Percentiles rank a stretch among this genome's conserved stretches.
Evolutionary conservation across 2,888 invertebrate species (phyloP).

Genomic region (Rhingia rostrata): DNA sequence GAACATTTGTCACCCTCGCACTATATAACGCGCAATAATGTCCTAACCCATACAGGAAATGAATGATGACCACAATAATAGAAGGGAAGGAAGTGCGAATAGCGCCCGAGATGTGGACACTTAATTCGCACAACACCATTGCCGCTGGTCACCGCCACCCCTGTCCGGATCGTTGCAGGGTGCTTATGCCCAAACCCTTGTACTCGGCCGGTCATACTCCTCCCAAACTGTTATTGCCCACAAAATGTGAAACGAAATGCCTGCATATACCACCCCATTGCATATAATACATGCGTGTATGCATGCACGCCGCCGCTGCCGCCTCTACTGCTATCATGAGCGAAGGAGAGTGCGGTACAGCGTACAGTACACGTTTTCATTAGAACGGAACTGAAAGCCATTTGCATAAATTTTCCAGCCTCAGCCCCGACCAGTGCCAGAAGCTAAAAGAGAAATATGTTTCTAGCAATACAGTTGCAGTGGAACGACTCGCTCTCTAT

Average conservation of each 20-base stretch:
- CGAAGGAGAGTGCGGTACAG: constrained; percentile 36
- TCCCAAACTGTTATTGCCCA: constrained; percentile 71
- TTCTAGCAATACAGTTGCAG: constrained; percentile 52
- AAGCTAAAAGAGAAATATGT: constrained; percentile 73
- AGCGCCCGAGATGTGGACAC: constrained; percentile 74
- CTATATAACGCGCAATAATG: constrained; percentile 52
- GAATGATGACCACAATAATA: constrained; percentile 75
- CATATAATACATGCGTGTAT: constrained; percentile 23
- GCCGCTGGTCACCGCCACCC: constrained; percentile 31
- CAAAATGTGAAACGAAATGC: constrained; percentile 72
- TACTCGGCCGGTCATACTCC: constrained; percentile 13
- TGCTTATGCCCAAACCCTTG: constrained; percentile 2
- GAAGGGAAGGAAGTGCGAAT: constrained; percentile 74
- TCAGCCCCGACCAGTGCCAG: constrained; percentile 69
- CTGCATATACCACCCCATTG: constrained; percentile 55
- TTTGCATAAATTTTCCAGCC: constrained; percentile 75
- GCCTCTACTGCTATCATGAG: neutral
- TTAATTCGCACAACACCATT: constrained; percentile 66
- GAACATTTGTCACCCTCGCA: constrained; percentile 63
- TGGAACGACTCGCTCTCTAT: constrained; percentile 35
- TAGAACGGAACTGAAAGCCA: constrained; percentile 75
- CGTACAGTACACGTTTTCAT: constrained; percentile 72
- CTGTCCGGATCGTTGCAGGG: constrained; percentile 22
- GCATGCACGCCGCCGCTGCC: constrained; percentile 2
- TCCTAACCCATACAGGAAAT: constrained; percentile 67